A percentile compares a stretch with the other conserved stretches of the same genome.
Evolutionary conservation across 2,888 invertebrate species (phyloP).

Genomic region (Harpalus rubripes): DNA sequence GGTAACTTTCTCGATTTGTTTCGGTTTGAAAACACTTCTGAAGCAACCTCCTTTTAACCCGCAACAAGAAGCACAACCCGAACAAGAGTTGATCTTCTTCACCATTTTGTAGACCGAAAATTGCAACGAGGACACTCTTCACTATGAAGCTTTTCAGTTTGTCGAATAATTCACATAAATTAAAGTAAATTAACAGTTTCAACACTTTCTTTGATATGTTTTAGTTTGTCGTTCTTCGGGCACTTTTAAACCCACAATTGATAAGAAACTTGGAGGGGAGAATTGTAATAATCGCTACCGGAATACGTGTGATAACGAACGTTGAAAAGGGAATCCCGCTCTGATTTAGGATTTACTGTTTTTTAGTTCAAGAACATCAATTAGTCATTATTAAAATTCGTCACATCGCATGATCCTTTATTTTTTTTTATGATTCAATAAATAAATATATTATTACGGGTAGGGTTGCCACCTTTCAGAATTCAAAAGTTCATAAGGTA

Average conservation of each 20-base stretch:
- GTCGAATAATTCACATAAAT: not conserved
- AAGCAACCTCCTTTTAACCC: constrained; percentile 73
- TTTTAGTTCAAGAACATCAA: constrained; percentile 9
- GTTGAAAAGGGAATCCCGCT: constrained; percentile 37
- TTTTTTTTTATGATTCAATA: no score
- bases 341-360: constrained; percentile 28
- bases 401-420: not conserved
- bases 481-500: no score
- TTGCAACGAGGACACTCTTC: not conserved
- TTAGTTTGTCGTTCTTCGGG: not conserved
- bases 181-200: not conserved
- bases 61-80: constrained; percentile 24
- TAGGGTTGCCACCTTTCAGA: no score
- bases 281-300: not conserved
- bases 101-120: not conserved
- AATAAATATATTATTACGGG: no score
- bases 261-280: constrained; percentile 16
- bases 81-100: not conserved
- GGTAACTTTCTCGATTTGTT: constrained; percentile 70
- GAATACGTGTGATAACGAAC: constrained; percentile 39
- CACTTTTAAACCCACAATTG: constrained; percentile 24
- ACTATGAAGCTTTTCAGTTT: not conserved
- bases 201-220: not conserved
- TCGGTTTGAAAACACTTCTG: constrained; percentile 75
- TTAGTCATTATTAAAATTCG: constrained; percentile 10